Evolutionary conservation across 2,888 invertebrate genomes (phyloP), one percentile per base, ranked within the genome.

Genomic region (Beris chalybata): DNA sequence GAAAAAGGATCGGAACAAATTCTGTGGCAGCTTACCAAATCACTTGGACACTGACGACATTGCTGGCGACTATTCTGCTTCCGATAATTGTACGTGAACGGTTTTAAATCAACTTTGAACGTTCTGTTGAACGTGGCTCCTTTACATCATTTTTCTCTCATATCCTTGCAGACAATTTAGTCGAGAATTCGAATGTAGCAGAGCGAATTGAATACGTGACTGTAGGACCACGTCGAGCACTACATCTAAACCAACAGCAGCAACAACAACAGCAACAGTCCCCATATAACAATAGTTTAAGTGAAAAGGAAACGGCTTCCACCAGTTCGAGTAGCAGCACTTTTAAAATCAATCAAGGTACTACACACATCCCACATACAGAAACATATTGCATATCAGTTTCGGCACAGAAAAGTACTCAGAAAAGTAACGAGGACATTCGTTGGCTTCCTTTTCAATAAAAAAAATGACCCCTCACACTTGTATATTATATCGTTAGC

Each of bases 21-120:
- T 72, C 58, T 70, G 70, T 67, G 72, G 71, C 32, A 71, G 71
- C 68, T 63, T 72, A 48, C 72, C 72, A 38, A 72, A 72, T 70
- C 70, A 72, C 67, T 67, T 72, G 61, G 72, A 72, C 67, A 57
- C 66, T 13, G 72, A 71, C 66, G 59, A 65, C 53, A 55, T 66
- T 12, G 59, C 58, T 54, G 65, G 59, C 15, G 59, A 59, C 55
- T 54, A 44, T 38, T 55, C 48, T 7, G 45, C 47, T 48, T 55
- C 55, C 54, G 48, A 55, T 47, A 66, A 66, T 66, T 59, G 66
- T 66, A 66, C 59, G 66, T 66, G 65, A 30, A 54, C 44, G 54
- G 50, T 61, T 61, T 61, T 61, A 61, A 61, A 52, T 61, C 61
- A 50, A 61, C 61, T 52, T 48, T 30, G 15, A 48, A 5, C n/a